phyloP scores from a whole-genome alignment of 1,140 invertebrate species.

The Seison nebaliae region DNA sequence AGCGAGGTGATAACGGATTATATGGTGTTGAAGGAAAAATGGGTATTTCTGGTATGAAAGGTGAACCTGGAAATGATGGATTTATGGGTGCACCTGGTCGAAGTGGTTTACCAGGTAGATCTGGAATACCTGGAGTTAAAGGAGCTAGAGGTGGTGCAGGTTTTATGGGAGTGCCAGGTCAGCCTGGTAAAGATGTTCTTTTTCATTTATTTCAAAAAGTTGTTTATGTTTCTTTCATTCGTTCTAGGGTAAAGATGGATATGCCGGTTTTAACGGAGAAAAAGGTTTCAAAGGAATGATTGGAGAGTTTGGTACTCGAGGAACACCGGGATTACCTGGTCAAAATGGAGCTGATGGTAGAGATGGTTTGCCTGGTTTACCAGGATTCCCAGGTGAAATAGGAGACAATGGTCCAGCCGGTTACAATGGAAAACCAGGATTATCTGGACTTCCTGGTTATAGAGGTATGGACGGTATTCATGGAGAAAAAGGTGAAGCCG shows the following conservation, averaged over 20 bases:
- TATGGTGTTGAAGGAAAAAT: not conserved
- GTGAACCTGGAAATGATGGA: constrained; percentile 14
- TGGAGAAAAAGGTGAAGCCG: not conserved
- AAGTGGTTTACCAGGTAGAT: constrained; percentile 17
- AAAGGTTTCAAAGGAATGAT: not conserved
- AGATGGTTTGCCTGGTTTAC: not conserved
- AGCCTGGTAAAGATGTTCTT: constrained; percentile 14
- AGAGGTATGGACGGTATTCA: not conserved
- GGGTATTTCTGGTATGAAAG: not conserved
- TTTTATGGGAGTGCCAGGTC: constrained; percentile 26
- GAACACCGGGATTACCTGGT: not conserved
- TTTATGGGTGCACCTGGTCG: constrained; percentile 16
- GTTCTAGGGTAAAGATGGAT: not conserved
- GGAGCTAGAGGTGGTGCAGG: constrained; percentile 19
- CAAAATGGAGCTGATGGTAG: not conserved
- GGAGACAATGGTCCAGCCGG: not conserved
- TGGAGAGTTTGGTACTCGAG: not conserved
- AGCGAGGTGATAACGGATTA: not conserved
- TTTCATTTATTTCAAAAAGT: not conserved
- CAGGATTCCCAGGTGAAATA: not conserved
- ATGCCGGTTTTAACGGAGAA: not conserved
- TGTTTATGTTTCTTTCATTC: not conserved
- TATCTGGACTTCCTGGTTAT: not conserved
- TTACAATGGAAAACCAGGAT: not conserved
- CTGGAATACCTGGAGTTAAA: constrained; percentile 17